Conservation (phyloP, 2,113 vertebrate genomes). For the Scytalopus superciliaris region DNA sequence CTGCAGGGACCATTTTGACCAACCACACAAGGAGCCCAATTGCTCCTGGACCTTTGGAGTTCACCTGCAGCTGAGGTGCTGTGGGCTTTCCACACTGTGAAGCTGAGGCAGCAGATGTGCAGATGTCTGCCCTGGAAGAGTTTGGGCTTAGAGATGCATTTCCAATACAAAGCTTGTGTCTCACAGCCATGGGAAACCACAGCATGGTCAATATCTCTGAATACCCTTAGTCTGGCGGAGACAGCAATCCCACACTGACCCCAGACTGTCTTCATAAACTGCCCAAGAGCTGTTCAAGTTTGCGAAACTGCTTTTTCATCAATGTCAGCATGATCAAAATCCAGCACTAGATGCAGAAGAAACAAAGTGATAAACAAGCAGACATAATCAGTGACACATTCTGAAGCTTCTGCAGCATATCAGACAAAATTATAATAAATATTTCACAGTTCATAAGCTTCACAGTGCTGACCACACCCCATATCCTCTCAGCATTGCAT, state of each 20-base stretch:
- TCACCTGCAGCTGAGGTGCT: background rate
- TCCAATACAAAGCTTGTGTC: background rate
- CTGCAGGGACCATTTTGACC: too few relatives aligned
- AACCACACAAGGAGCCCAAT: background rate
- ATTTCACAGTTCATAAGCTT: background rate
- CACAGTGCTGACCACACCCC: background rate
- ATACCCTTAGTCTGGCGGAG: background rate
- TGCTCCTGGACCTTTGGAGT: background rate
- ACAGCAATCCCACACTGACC: background rate
- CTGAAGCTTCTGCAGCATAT: background rate
- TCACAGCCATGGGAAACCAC: rapidly evolving
- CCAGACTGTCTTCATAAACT: background rate
- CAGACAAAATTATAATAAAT: background rate
- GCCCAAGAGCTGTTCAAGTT: background rate
- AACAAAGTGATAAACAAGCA: background rate
- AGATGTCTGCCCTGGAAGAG: background rate
- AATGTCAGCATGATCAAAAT: rapidly evolving
- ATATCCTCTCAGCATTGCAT: background rate
- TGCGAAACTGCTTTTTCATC: background rate
- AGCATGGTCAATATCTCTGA: rapidly evolving
- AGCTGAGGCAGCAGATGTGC: background rate
- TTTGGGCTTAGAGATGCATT: background rate
- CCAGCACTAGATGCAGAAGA: background rate
- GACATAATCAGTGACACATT: background rate
- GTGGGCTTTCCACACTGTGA: background rate